These are phyloP conservation scores for Plutomurus gul DNA, from an alignment of 1,140 invertebrate genomes.

Conservation along the genomic window DNA sequence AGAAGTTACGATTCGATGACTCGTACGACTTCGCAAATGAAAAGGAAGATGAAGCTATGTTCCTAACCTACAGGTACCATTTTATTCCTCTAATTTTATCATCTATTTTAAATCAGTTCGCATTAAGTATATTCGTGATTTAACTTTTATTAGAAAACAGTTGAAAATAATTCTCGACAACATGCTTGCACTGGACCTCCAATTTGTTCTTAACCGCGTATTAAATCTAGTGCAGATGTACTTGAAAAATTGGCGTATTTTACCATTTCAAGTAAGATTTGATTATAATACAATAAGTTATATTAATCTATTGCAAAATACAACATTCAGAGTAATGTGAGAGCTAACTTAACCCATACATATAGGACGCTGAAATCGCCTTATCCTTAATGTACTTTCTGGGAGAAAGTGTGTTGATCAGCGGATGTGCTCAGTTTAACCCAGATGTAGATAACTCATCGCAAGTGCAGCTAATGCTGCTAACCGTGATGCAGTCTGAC, in stretches of 20 bases:
- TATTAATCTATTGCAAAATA: neutral
- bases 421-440: conserved; percentile 57
- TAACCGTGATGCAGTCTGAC: conserved; percentile 59
- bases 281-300: neutral
- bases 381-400: conserved; percentile 63
- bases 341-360: too few relatives aligned
- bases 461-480: conserved; percentile 61
- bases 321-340: too few relatives aligned
- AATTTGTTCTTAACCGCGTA: conserved; percentile 61
- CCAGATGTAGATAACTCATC: conserved; percentile 54
- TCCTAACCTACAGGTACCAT: conserved; percentile 59
- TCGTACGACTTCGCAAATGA: conserved; percentile 64
- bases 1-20: conserved; percentile 38
- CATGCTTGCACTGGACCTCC: conserved; percentile 60
- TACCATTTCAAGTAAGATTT: conserved; percentile 55
- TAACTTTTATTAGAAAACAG: conserved; percentile 61
- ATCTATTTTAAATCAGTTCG: neutral
- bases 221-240: conserved; percentile 60
- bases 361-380: conserved; percentile 63
- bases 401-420: conserved; percentile 58
- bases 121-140: neutral
- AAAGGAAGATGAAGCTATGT: conserved; percentile 66
- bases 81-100: neutral
- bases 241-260: conserved; percentile 60
- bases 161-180: conserved; percentile 65